A percentile compares a stretch with the other conserved stretches of the same genome.
Conservation (phyloP, 2,797 vertebrate species). For the Pseudochromis fuscus region DNA sequence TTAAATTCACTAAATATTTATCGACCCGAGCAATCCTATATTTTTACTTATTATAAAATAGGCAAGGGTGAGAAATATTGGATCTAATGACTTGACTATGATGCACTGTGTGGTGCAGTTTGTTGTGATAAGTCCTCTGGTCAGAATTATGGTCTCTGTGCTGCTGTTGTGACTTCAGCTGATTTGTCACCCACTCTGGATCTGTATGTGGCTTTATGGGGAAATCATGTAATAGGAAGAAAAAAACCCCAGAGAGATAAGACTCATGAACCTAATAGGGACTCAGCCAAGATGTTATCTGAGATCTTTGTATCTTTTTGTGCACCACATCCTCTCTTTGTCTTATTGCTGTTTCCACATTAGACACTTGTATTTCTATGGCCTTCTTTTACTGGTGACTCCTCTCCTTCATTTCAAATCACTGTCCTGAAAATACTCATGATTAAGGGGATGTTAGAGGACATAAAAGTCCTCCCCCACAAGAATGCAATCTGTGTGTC, state of each 20-base stretch:
- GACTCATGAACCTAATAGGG: conserved; percentile 48
- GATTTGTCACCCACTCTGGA: conserved; percentile 42
- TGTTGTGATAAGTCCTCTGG: conserved; percentile 3
- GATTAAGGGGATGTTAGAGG: conserved; percentile 35
- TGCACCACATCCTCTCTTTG: conserved; percentile 49
- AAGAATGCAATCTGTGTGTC: conserved; percentile 18
- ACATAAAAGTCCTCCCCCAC: conserved; percentile 22
- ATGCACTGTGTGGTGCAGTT: conserved; percentile 10
- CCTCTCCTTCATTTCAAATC: conserved; percentile 56
- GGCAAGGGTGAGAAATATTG: neutral
- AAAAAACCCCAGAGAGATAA: conserved; percentile 45
- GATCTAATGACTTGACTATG: conserved; percentile 39
- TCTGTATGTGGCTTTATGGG: conserved; percentile 37
- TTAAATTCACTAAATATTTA: conserved; percentile 24
- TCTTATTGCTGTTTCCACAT: conserved; percentile 34
- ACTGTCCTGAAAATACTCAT: conserved; percentile 67
- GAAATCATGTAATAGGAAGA: conserved; percentile 36
- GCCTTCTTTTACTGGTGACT: conserved; percentile 51
- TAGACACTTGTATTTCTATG: conserved; percentile 51
- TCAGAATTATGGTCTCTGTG: conserved; percentile 29
- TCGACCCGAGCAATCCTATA: neutral
- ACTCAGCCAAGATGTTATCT: conserved; percentile 49
- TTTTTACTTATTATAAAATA: conserved; percentile 12
- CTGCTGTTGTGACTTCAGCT: conserved; percentile 34
- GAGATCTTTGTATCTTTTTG: conserved; percentile 56